These are phyloP conservation scores for Oreochromis spilurus DNA, from an alignment of 2,113 vertebrate genomes.

Conservation along the genomic window DNA sequence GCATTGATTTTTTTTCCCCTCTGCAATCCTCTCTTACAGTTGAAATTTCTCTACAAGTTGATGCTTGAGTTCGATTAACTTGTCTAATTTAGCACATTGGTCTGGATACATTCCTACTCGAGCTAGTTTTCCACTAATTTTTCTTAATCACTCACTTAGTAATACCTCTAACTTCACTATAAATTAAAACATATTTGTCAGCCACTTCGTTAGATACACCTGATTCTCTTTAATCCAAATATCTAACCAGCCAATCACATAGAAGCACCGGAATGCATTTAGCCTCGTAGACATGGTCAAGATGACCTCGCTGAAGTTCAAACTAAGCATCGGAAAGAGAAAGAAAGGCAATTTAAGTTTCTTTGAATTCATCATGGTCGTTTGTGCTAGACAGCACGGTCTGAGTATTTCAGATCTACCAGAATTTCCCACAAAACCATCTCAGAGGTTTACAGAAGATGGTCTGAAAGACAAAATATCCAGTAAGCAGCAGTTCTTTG, in stretches of 20 bases:
- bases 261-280: neutral
- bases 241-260: neutral
- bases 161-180: neutral
- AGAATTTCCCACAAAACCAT: neutral
- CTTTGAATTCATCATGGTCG: neutral
- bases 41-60: neutral
- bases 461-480: neutral
- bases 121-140: neutral
- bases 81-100: neutral
- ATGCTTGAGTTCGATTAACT: neutral
- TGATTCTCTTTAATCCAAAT: neutral
- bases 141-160: neutral
- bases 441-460: neutral
- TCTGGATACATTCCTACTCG: neutral
- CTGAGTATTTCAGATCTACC: neutral
- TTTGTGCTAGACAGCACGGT: neutral
- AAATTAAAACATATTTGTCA: neutral
- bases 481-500: neutral
- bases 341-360: neutral
- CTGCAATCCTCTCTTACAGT: neutral
- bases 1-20: neutral
- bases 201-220: neutral
- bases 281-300: neutral
- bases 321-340: neutral
- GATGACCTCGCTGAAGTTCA: neutral